Evolutionary conservation across 2,888 invertebrate species (phyloP).

Genomic region (Spodoptera exigua): DNA sequence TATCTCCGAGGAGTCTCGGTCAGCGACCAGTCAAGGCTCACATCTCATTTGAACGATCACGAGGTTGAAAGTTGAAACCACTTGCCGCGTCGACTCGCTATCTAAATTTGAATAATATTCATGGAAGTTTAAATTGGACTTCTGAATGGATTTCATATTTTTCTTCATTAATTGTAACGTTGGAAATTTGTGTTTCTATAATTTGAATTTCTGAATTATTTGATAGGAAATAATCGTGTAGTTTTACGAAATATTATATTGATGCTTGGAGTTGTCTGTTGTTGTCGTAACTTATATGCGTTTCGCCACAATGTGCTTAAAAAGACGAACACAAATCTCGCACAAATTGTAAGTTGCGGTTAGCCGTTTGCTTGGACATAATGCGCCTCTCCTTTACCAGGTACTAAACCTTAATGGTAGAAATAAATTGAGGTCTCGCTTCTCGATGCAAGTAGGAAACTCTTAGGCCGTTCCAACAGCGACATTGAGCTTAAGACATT

Average conservation of each 20-base stretch:
- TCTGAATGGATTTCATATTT: conserved; percentile 31
- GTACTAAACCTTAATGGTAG: conserved; percentile 19
- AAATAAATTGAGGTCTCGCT: conserved; percentile 11
- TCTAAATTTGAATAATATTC: conserved; percentile 51
- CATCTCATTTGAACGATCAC: conserved; percentile 55
- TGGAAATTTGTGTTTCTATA: conserved; percentile 6
- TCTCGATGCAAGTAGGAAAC: not conserved
- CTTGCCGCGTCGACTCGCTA: conserved; percentile 42
- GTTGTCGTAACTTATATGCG: not conserved
- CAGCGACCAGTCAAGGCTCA: conserved; percentile 45
- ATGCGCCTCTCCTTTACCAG: not conserved
- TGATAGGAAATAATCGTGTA: not conserved
- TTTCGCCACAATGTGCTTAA: conserved; percentile 5
- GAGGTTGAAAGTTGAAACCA: conserved; percentile 59
- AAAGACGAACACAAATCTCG: conserved; percentile 16
- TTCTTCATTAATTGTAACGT: conserved; percentile 18
- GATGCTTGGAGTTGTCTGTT: not conserved
- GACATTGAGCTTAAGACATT: conserved; percentile 34
- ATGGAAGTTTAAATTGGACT: conserved; percentile 42
- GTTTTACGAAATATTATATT: not conserved
- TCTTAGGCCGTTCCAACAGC: conserved; percentile 5
- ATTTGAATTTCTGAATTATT: not conserved
- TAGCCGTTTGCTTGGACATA: not conserved
- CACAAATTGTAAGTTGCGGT: conserved; percentile 29
- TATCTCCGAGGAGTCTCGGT: conserved; percentile 45